Evolutionary conservation across 2,113 vertebrate genomes (phyloP).

Genomic region (Hippocampus abdominalis): DNA sequence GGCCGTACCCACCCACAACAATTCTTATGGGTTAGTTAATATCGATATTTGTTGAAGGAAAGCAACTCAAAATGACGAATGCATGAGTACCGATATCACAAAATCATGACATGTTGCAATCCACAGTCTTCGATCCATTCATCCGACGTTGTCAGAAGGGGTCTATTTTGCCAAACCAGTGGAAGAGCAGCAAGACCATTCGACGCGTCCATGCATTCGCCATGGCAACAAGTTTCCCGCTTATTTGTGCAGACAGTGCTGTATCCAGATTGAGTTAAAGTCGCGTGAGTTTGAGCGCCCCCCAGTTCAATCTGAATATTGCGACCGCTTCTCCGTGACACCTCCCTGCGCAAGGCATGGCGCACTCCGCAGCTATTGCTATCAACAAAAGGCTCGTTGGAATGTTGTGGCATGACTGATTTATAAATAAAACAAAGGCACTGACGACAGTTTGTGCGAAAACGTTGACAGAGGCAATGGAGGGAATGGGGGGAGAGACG

Average conservation of each 20-base stretch:
- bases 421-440: not conserved
- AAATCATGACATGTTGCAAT: not conserved
- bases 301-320: not conserved
- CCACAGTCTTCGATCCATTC: not conserved
- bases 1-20: no score
- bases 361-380: no score
- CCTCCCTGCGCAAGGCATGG: not conserved
- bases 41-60: no score
- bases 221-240: slow-evolving; percentile 52
- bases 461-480: slow-evolving; percentile 19
- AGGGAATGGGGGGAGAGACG: slow-evolving; percentile 17
- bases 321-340: slow-evolving; percentile 9
- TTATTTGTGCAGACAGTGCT: not conserved
- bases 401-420: slow-evolving; percentile 3
- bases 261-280: not conserved
- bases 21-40: no score
- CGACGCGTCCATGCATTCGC: slow-evolving; percentile 34
- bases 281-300: slow-evolving; percentile 1
- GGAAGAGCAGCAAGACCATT: slow-evolving; percentile 18
- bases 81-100: no score
- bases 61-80: no score
- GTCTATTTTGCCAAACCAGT: not conserved
- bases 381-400: no score
- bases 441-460: slow-evolving; percentile 15
- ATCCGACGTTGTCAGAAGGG: not conserved